These are phyloP conservation scores for Sialis lutaria DNA, from an alignment of 2,888 invertebrate genomes.

Conservation along the genomic window DNA sequence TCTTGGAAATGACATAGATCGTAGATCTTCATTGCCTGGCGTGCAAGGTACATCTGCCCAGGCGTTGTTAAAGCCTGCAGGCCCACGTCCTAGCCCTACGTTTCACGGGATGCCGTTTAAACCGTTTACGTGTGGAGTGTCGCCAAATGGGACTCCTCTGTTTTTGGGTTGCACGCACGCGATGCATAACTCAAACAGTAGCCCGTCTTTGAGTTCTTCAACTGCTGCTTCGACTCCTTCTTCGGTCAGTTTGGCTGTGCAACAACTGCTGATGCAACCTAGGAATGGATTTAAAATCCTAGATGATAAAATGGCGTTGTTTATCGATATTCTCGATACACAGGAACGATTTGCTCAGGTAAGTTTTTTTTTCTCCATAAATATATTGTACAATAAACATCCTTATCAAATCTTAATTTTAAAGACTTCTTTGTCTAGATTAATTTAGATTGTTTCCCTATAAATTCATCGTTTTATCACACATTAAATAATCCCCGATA, in stretches of 20 bases:
- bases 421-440: background rate
- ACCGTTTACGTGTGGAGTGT: conserved; percentile 25
- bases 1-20: conserved; percentile 2
- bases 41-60: conserved; percentile 8
- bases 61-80: conserved; percentile 18
- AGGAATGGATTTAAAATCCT: conserved; percentile 58
- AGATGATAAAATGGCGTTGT: conserved; percentile 60
- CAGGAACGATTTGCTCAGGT: conserved; percentile 73
- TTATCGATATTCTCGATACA: conserved; percentile 67
- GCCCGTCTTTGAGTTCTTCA: conserved; percentile 3
- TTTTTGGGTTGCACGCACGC: conserved; percentile 31
- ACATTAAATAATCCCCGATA: too few relatives aligned
- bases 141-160: conserved; percentile 26
- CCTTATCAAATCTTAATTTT: background rate
- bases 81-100: conserved; percentile 42
- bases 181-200: conserved; percentile 17
- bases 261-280: conserved; percentile 48
- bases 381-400: background rate
- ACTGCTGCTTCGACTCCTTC: conserved; percentile 32
- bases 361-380: conserved; percentile 12
- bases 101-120: conserved; percentile 38
- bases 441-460: too few relatives aligned
- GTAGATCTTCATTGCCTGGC: conserved; percentile 2
- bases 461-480: too few relatives aligned
- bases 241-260: conserved; percentile 50